Base-by-base conservation (phyloP, 2,113 vertebrate genomes). In the Hippoglossus stenolepis region DNA sequence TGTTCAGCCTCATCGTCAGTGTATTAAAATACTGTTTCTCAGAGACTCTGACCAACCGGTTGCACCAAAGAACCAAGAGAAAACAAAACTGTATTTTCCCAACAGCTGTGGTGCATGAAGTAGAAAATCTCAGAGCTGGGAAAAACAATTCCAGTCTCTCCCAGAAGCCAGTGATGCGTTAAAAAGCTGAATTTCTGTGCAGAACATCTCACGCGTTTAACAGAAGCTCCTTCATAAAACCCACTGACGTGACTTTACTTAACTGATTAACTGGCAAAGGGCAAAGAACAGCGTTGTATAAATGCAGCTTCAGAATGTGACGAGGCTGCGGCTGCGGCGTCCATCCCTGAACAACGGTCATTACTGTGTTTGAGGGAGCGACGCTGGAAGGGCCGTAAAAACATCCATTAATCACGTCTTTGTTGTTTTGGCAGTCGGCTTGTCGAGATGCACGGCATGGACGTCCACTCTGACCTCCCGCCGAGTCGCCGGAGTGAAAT, bases 341-440 rank as follows among this genome's bases (percentile, higher is more conserved):
- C 51, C 54, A 64, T 80, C 59, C 85, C 65, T 65, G 79, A 84
- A 77, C 84, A 75, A 7, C 82, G 82, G 78, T 82, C 84, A 85
- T 87, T 84, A 73, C 73, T 79, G 83, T 62, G 70, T 77, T 75
- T 90, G 84, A 89, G 84, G 62, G 77, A 87, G 83, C 57, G 80
- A 78, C 75, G 82, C 79, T 81, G 54, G 66, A 59, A 84, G 79
- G 81, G 60, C 1, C 1, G 63, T 80, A 57, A 83, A 83, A 90
- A 90, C 82, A 91, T 45, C 80, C 91, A 92, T 92, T 87, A 87
- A 86, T 91, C 91, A 90, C 58, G 2, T 67, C 80, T 76, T 53
- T 78, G 77, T 87, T 91, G 87, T 90, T 88, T 86, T 89, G 87
- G 80, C 89, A 75, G 79, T 18, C 21, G 18, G 9, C 85, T 77